Evolutionary conservation across 2,888 invertebrate genomes (phyloP).

Genomic region (Dorcus hopei): DNA sequence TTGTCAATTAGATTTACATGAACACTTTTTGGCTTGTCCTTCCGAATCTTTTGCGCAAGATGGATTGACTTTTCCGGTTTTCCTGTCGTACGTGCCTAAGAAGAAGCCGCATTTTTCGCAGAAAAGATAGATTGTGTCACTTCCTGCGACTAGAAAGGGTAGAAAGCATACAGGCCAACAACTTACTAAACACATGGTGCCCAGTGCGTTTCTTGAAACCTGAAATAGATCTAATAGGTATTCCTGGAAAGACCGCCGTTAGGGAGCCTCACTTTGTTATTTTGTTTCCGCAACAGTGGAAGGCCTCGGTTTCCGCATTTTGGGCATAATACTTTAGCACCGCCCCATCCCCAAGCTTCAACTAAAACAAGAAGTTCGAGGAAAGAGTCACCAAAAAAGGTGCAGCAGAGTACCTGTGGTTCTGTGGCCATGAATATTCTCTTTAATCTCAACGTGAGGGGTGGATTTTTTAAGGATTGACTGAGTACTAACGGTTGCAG

Average conservation of each 20-base stretch:
- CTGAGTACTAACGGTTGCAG: no score
- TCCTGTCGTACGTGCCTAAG: slow-evolving; percentile 47
- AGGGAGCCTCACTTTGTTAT: slow-evolving; percentile 36
- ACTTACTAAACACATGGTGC: slow-evolving; percentile 40
- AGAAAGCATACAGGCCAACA: slow-evolving; percentile 48
- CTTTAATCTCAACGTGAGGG: no score
- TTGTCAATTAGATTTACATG: no score
- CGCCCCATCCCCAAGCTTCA: slow-evolving; percentile 43
- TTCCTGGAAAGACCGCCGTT: background rate
- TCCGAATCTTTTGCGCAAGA: slow-evolving; percentile 15
- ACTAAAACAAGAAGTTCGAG: slow-evolving; percentile 20
- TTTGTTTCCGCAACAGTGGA: slow-evolving; percentile 42
- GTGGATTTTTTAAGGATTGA: no score
- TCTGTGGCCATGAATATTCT: no score
- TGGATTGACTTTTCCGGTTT: slow-evolving; percentile 22
- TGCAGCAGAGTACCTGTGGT: no score
- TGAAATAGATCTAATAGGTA: slow-evolving; percentile 9
- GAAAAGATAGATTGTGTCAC: slow-evolving; percentile 42
- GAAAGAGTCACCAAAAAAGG: no score
- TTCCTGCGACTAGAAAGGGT: slow-evolving; percentile 41
- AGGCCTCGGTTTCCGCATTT: slow-evolving; percentile 35
- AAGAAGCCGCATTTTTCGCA: slow-evolving; percentile 51
- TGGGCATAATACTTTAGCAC: slow-evolving; percentile 34
- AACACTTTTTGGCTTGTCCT: background rate
- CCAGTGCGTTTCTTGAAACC: slow-evolving; percentile 39